phyloP scores from a whole-genome alignment of 2,113 vertebrate species.

The Cricetomys ansorgei region DNA sequence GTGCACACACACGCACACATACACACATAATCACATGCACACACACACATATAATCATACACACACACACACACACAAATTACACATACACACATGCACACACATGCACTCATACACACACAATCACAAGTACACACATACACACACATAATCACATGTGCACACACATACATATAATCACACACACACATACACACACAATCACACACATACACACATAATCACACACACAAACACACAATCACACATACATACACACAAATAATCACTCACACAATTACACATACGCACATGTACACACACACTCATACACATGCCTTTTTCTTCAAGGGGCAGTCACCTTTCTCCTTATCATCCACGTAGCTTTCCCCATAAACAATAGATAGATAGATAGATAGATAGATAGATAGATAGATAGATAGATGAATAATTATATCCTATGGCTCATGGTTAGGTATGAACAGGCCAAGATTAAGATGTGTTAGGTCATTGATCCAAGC shows the following conservation, averaged over 20 bases:
- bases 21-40: neutral
- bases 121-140: too few species aligned
- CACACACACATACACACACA: fast-evolving
- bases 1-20: neutral
- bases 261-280: too few species aligned
- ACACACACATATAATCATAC: neutral
- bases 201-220: too few species aligned
- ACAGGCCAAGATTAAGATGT: neutral
- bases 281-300: neutral
- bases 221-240: neutral
- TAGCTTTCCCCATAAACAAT: neutral
- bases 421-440: neutral
- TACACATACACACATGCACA: fast-evolving
- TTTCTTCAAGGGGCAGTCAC: neutral
- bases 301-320: neutral
- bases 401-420: neutral
- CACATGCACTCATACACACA: too few species aligned
- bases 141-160: too few species aligned
- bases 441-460: neutral
- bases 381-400: neutral
- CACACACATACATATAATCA: too few species aligned
- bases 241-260: fast-evolving
- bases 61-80: neutral
- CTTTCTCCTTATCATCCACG: neutral
- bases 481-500: neutral